Base-by-base conservation (phyloP, 2,113 vertebrate genomes). In the Syngnathus scovelli region DNA sequence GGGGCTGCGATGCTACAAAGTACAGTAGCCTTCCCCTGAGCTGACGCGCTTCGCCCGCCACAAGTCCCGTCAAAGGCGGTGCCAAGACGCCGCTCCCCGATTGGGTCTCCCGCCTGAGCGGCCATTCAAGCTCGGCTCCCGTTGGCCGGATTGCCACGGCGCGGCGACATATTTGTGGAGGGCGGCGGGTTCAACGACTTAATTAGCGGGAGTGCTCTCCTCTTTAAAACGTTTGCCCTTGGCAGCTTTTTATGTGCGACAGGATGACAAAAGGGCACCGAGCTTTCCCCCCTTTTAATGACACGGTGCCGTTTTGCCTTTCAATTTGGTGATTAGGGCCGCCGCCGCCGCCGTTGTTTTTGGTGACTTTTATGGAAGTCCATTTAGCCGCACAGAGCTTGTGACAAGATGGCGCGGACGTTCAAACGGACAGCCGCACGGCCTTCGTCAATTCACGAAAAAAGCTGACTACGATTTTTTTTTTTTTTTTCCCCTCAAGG, bases 201-300 rank as follows among this genome's bases (percentile, higher is more conserved):
- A 84, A 90, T 91, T 89, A 90, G 76, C 77, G 71, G 59, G 76
- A 90, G 88, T 89, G 89, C 85, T 78, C 71, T 77, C 55, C 56
- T 69, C 68, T 62, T 66, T 76, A 62, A 80, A 74, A 62, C 78
- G 49, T 76, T 80, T 78, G 80, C 77, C 78, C 86, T 86, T 82
- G 74, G 27, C 62, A 1, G n/a, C 52, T 64, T 60, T 83, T 76
- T 78, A 83, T 77, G 84, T 63, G 76, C 72, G 56, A 61, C 41
- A 64, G 79, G 81, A 66, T 75, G 77, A 85, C 85, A 83, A 86
- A 88, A 33, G 19, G 41, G 46, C 64, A 56, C 44, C 46, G 19
- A 65, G 76, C 64, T 64, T 62, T 79, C 75, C 72, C 73, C 74
- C 72, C 72, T 51, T 52, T 83, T 83, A 87, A 83, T 55, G 86